Conservation (phyloP, 1,140 invertebrate species). For the Tetranychus urticae region DNA sequence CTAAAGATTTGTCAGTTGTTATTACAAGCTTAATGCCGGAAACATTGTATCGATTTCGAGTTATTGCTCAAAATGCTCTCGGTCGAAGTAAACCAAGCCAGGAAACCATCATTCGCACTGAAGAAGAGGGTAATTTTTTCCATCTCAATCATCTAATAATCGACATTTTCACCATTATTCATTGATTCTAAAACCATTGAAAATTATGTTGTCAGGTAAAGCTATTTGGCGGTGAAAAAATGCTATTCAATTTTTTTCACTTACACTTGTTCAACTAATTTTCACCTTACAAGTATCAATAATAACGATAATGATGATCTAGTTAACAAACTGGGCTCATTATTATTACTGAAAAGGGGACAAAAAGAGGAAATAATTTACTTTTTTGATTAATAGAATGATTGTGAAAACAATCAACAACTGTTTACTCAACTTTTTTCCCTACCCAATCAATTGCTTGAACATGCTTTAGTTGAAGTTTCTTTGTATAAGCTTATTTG, state of each 20-base stretch:
- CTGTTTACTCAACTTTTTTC: not conserved
- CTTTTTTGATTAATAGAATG: not conserved
- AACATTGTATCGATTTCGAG: conserved; percentile 78
- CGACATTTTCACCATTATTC: too few relatives aligned
- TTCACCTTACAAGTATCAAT: too few relatives aligned
- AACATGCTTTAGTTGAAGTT: too few relatives aligned
- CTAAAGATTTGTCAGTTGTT: conserved; percentile 44
- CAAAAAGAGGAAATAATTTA: not conserved
- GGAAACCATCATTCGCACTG: conserved; percentile 50
- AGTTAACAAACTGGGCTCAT: not conserved
- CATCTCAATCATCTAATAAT: conserved; percentile 9
- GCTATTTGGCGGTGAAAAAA: too few relatives aligned
- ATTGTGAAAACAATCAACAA: not conserved
- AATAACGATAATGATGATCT: too few relatives aligned
- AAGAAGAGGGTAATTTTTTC: conserved; percentile 38
- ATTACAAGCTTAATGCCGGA: conserved; percentile 58
- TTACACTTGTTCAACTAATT: too few relatives aligned
- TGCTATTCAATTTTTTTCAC: too few relatives aligned
- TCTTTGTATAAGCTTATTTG: not conserved
- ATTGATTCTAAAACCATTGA: too few relatives aligned
- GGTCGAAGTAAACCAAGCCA: conserved; percentile 79
- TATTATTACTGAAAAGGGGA: not conserved
- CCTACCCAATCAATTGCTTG: too few relatives aligned
- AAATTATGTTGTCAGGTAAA: too few relatives aligned
- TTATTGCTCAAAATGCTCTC: conserved; percentile 88